Base-by-base conservation (phyloP, 2,797 vertebrate genomes). In the Vultur gryphus region DNA sequence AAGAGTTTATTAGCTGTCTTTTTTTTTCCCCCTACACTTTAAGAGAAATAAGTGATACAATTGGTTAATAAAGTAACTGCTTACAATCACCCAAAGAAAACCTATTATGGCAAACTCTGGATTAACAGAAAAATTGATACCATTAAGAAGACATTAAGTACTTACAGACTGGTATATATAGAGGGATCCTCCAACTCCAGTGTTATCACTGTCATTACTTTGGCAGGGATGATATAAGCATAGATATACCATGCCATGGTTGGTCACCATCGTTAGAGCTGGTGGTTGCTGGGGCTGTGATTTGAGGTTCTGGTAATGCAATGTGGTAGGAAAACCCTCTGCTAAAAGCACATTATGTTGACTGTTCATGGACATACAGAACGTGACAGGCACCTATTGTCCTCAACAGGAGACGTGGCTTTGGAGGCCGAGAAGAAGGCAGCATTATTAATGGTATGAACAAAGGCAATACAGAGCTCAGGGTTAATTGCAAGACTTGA, bases 401-500 rank as follows among this genome's bases (percentile, higher is more conserved):
- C 20, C 49, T 69, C 58, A 75, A 35, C 18, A 76, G 62, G 29
- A 79, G 49, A 33, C 0, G 0, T 7, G 17, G 4, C 7, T 39
- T 88, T 39, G 44, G 49, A 79, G 62, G 17, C 35, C 0, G 0
- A 49, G 55, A 69, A 49, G 76, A 7, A 1, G 24, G 3, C 0
- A 0, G 3, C 29, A 37, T 49, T 52, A 35, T 48, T 75, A 57
- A 65, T 49, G 24, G 13, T 31, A 58, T 5, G 24, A 75, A 52
- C 37, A 73, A 72, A 85, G n/a, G 6, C 33, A 85, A 77, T 59
- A 48, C 1, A 49, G 48, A 87, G 2, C 20, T 90, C 48, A 25
- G 54, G n/a, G 11, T 21, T 80, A 64, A 80, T 29, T 55, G n/a
- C 41, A 75, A 71, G 21, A 15, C 13, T 75, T 73, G 6, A 48